Conservation (phyloP, 2,113 vertebrate species). For the Podilymbus podiceps region DNA sequence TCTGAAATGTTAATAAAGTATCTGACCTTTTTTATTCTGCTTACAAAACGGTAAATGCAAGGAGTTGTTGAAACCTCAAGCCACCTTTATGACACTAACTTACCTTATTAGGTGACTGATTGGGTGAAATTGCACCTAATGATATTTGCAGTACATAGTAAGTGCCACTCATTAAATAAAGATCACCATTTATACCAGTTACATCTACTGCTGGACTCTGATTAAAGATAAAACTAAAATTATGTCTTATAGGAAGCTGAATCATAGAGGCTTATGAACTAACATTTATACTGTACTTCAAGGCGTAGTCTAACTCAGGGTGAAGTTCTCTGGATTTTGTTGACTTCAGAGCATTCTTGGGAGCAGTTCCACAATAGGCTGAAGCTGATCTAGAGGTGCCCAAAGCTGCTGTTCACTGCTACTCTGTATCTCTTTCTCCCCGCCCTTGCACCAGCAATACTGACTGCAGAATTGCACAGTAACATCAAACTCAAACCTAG, state of each 20-base stretch:
- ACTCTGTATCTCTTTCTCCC: accelerated
- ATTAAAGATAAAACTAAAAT: background rate
- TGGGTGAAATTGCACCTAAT: background rate
- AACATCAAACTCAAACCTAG: background rate
- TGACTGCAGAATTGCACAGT: background rate
- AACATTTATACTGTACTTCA: background rate
- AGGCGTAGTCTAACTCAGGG: background rate
- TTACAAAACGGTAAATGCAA: background rate
- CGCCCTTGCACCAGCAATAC: background rate
- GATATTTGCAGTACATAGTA: background rate
- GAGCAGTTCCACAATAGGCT: background rate
- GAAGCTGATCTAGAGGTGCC: too few species aligned
- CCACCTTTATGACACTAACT: background rate
- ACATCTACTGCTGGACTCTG: background rate
- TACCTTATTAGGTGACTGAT: background rate
- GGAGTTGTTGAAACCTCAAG: background rate
- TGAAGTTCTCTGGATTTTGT: background rate
- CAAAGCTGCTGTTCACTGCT: background rate
- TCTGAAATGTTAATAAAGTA: background rate
- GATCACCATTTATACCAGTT: background rate
- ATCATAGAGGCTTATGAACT: background rate
- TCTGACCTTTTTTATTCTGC: background rate
- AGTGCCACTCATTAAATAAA: background rate
- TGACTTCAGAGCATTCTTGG: background rate
- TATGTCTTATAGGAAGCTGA: background rate